Base-by-base conservation (phyloP, 2,888 invertebrate species). In the Perizoma flavofasciatum region DNA sequence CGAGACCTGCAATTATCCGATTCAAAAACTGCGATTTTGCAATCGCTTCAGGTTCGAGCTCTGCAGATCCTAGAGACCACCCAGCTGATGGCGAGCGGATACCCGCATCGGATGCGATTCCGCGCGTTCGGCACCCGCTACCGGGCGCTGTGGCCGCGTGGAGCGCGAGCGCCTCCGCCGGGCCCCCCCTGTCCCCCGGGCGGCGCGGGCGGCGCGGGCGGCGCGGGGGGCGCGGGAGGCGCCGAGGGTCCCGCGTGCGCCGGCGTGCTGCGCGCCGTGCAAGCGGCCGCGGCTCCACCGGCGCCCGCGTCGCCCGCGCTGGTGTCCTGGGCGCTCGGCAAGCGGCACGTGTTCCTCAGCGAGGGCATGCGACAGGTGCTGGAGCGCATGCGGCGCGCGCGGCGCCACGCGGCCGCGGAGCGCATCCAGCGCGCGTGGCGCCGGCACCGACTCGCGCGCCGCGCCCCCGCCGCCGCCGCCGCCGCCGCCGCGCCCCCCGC, bases 101-200 rank as follows among this genome's bases (percentile, higher is more conserved):
- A 97, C 86, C 98, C 98, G 34, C 98, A 98, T 85, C 94, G 98
- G 72, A 97, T 98, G 97, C 94, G 98, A 33, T 98, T 98, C 88
- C 98, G 97, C 82, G 97, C 97, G 41, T 98, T 98, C 88, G 96
- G 96, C 81, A 94, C 95, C 0, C 94, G 98, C 35, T 98, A 98
- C 89, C 94, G 96, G 70, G 94, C 97, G 78, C 90, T 98, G 72
- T 97, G 96, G 55, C 95, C 96, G n/a, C 96, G 96, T 79, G 94
- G 95, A 66, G 93, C 93, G 75, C 85, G 94, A 56, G 94, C 95
- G 22, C 4, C 7, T 0, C 7, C 39, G 9, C 94, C 75, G 11
- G 4, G 87, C 96, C 48, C 94, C 75, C 70, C 65, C 56, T 22
- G 22, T 3, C 22, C 22, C 22, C 22, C 22, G 22, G 67, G 64